A percentile compares a stretch with the other conserved stretches of the same genome.
Evolutionary conservation across 92 coral and sea anemone species (phyloP).

Genomic region (Micromussa lordhowensis): DNA sequence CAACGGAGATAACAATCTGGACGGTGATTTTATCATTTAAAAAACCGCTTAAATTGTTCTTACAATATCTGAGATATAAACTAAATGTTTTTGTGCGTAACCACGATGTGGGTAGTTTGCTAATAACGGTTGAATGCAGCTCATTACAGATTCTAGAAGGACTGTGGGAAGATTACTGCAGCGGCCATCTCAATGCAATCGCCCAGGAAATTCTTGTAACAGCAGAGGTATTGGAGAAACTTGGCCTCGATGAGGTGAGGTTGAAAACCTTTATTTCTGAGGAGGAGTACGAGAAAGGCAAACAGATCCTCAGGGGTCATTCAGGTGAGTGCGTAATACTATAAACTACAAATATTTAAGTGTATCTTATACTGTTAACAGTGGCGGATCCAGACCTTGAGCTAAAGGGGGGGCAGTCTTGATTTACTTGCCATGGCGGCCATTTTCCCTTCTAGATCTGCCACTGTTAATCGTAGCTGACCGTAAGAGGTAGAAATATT

Average conservation of each 20-base stretch:
- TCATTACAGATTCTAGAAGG: neutral
- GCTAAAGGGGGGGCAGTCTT: too few relatives aligned
- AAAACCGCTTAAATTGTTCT: neutral
- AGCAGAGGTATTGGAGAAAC: constrained; percentile 8
- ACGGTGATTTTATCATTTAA: neutral
- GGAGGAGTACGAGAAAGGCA: constrained; percentile 13
- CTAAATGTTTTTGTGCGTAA: neutral
- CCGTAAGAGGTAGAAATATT: too few relatives aligned
- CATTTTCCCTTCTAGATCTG: too few relatives aligned
- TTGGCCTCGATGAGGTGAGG: neutral
- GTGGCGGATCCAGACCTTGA: too few relatives aligned
- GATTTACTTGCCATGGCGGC: too few relatives aligned
- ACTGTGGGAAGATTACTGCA: constrained; percentile 7
- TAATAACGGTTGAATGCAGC: constrained; percentile 5
- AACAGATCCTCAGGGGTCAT: neutral
- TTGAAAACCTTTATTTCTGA: constrained; percentile 13
- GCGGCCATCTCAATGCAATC: constrained; percentile 7
- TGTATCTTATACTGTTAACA: too few relatives aligned
- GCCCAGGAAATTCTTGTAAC: constrained; percentile 12
- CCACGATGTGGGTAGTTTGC: neutral
- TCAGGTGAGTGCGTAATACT: neutral
- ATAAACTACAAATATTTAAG: too few relatives aligned
- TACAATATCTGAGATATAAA: neutral
- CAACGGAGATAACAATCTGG: neutral
- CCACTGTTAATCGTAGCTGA: neutral